Conservation (phyloP, 2,797 vertebrate species). For the Natrix natrix region DNA sequence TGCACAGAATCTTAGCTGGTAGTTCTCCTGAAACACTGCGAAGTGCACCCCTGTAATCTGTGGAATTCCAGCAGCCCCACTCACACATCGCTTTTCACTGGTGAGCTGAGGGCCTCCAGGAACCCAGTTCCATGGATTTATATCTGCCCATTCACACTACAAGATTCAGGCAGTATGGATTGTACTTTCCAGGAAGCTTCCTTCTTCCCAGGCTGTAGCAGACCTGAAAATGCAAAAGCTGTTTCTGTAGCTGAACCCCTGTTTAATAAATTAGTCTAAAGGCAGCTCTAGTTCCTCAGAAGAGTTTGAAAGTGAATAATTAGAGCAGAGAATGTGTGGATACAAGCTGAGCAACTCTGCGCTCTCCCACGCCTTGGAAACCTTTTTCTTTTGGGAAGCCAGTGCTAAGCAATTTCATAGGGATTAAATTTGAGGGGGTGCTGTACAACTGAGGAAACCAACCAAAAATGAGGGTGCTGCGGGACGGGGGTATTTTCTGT, state of each 20-base stretch:
- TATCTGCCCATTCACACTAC: background rate
- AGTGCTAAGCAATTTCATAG: background rate
- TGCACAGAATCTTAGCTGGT: too few species aligned
- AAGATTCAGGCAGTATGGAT: background rate
- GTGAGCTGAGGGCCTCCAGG: too few species aligned
- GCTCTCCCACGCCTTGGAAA: conserved; percentile 21
- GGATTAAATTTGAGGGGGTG: conserved; percentile 5
- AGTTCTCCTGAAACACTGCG: too few species aligned
- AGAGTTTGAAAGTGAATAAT: conserved; percentile 21
- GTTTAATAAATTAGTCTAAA: conserved; percentile 27
- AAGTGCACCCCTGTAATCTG: too few species aligned
- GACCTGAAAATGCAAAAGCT: background rate
- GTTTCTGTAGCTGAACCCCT: background rate
- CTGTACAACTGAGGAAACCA: background rate
- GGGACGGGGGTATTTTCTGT: background rate
- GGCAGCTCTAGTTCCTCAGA: conserved; percentile 7
- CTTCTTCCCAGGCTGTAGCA: background rate
- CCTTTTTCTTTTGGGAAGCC: background rate
- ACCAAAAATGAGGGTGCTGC: background rate
- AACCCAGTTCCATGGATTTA: background rate
- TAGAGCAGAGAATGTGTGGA: conserved; percentile 8
- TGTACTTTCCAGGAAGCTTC: background rate
- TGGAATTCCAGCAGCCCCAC: background rate
- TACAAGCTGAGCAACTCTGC: conserved; percentile 6
- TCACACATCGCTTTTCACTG: background rate